A percentile compares a stretch with the other conserved stretches of the same genome.
Conservation (phyloP, 1,140 invertebrate genomes). For the Drosophila parvula region DNA sequence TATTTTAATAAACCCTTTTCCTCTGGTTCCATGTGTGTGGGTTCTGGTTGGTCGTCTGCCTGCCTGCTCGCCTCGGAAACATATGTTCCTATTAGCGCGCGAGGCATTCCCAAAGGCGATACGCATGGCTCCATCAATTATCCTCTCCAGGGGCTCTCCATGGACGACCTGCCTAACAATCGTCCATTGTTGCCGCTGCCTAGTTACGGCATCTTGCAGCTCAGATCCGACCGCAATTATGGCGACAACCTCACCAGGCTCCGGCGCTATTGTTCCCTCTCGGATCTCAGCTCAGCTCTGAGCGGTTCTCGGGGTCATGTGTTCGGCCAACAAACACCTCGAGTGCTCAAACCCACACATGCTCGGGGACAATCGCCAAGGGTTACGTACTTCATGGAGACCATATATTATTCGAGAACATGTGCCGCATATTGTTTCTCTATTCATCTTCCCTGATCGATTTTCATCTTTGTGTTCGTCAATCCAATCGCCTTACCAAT, state of each 20-base stretch:
- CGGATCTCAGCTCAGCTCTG: conserved; percentile 6
- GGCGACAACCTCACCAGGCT: conserved; percentile 28
- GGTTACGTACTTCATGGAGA: conserved; percentile 17
- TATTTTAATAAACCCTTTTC: conserved; percentile 54
- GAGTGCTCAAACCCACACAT: conserved; percentile 37
- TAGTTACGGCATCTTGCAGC: conserved; percentile 53
- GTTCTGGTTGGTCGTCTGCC: conserved; percentile 32
- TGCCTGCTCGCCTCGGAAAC: conserved; percentile 33
- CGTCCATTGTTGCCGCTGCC: conserved; percentile 70
- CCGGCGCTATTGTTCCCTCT: conserved; percentile 71
- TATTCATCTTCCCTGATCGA: conserved; percentile 34
- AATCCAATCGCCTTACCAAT: conserved; percentile 43
- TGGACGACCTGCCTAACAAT: conserved; percentile 59
- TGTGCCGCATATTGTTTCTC: conserved; percentile 34
- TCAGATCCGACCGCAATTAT: conserved; percentile 62
- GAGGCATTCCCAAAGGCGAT: conserved; percentile 64
- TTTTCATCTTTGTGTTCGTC: conserved; percentile 37
- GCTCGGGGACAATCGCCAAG: conserved; percentile 47
- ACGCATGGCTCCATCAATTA: conserved; percentile 69
- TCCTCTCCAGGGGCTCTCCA: conserved; percentile 48
- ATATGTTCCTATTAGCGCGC: conserved; percentile 79
- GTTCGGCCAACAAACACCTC: conserved; percentile 29
- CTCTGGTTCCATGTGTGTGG: conserved; percentile 34
- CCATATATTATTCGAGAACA: conserved; percentile 37
- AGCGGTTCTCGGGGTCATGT: conserved; percentile 42